Evolutionary conservation across 2,888 invertebrate genomes (phyloP).

Genomic region (Nezara viridula): DNA sequence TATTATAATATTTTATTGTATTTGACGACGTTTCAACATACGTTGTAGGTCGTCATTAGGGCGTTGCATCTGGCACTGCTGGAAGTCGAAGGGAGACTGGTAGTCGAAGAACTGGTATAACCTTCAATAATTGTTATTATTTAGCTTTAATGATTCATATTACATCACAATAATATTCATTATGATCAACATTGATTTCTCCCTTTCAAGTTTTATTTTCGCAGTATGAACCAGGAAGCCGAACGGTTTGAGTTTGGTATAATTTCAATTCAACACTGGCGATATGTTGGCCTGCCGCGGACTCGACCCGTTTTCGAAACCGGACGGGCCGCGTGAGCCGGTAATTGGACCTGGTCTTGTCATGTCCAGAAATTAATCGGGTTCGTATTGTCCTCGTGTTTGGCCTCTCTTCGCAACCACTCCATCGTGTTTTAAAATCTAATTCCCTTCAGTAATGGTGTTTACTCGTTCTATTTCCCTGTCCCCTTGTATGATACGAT

Average conservation of each 20-base stretch:
- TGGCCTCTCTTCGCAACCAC: neutral
- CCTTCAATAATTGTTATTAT: no score
- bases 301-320: neutral
- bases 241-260: neutral
- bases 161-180: no score
- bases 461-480: neutral
- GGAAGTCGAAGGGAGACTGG: no score
- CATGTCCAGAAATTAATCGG: constrained; percentile 22
- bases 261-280: neutral
- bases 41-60: no score
- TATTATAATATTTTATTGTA: no score
- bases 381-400: neutral
- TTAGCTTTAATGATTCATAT: no score
- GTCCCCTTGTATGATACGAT: neutral
- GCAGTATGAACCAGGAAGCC: neutral
- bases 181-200: no score
- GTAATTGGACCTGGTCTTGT: constrained; percentile 8
- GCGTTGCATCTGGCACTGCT: no score
- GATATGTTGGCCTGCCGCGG: neutral
- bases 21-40: no score
- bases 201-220: neutral
- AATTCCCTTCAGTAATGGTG: neutral
- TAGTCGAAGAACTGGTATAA: no score
- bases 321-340: neutral
- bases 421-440: neutral